Evolutionary conservation across 2,113 vertebrate genomes (phyloP).

Genomic region (Pristiophorus japonicus): DNA sequence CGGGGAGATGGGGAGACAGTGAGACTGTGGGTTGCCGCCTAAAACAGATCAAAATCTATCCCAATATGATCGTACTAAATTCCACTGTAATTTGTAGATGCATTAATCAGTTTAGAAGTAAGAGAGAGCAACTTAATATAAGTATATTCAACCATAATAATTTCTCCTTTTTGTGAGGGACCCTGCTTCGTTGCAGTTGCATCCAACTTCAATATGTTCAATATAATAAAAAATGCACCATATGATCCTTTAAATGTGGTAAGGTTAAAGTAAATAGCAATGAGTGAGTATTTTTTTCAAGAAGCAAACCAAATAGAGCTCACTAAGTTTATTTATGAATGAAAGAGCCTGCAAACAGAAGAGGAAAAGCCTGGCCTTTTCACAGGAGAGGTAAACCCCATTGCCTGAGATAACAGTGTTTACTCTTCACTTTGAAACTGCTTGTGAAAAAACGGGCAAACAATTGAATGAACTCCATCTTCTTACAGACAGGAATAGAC

Average conservation of each 20-base stretch:
- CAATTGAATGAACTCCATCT: constrained; percentile 6
- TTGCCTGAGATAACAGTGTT: constrained; percentile 18
- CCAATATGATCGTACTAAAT: neutral
- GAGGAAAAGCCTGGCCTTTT: neutral
- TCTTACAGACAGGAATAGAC: neutral
- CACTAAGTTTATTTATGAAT: constrained; percentile 6
- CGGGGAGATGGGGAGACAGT: too few relatives aligned
- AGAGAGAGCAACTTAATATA: neutral
- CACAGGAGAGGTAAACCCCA: neutral
- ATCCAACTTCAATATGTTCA: neutral
- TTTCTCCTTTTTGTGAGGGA: neutral
- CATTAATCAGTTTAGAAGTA: neutral
- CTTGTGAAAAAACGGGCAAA: constrained; percentile 4
- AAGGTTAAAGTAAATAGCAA: neutral
- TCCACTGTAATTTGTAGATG: neutral
- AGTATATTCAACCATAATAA: neutral
- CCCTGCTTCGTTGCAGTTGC: neutral
- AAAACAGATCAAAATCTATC: neutral
- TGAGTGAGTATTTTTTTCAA: neutral
- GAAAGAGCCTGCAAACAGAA: neutral
- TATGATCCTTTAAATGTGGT: neutral
- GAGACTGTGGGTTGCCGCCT: neutral
- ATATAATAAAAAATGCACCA: neutral
- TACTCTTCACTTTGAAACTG: constrained; percentile 3
- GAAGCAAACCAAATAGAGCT: constrained; percentile 20